Percentiles rank a stretch among this genome's conserved stretches.
phyloP scores from a whole-genome alignment of 2,113 vertebrate genomes.

The Etheostoma spectabile region DNA sequence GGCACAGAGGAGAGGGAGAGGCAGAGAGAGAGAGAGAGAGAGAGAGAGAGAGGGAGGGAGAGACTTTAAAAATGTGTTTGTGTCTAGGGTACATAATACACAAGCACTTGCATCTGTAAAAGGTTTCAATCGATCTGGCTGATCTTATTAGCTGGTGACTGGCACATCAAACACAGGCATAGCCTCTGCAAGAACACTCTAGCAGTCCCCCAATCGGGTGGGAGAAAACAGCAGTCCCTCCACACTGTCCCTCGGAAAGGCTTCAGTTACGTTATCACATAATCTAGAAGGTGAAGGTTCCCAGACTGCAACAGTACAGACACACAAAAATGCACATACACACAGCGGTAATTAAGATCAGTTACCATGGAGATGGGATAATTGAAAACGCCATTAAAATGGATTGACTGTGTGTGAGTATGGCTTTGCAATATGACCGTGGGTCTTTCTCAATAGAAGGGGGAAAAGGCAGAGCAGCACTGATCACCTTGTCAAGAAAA shows the following conservation, averaged over 20 bases:
- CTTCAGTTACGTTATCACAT: conserved; percentile 74
- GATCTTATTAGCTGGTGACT: conserved; percentile 74
- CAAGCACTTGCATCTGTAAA: conserved; percentile 68
- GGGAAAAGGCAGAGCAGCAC: conserved; percentile 17
- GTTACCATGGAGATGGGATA: conserved; percentile 77
- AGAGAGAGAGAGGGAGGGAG: conserved; percentile 33
- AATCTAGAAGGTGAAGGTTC: conserved; percentile 74
- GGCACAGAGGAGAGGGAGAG: conserved; percentile 28
- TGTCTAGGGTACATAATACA: conserved; percentile 61
- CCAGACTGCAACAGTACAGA: conserved; percentile 56
- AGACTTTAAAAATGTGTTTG: conserved; percentile 53
- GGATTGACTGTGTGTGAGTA: conserved; percentile 50
- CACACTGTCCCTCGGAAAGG: conserved; percentile 58
- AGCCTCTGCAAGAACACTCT: conserved; percentile 54
- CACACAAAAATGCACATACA: conserved; percentile 32
- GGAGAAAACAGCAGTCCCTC: conserved; percentile 60
- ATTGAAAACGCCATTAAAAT: conserved; percentile 66
- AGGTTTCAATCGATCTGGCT: conserved; percentile 75
- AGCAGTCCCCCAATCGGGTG: conserved; percentile 66
- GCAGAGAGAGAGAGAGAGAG: conserved; percentile 32
- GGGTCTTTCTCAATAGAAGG: conserved; percentile 35
- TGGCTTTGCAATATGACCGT: conserved; percentile 32
- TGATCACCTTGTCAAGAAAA: conserved; percentile 30
- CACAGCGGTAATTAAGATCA: conserved; percentile 70
- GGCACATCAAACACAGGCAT: conserved; percentile 73